Percentiles rank a stretch among this genome's conserved stretches.
phyloP scores from a whole-genome alignment of 2,888 invertebrate genomes.

The Aphidoletes aphidimyza region DNA sequence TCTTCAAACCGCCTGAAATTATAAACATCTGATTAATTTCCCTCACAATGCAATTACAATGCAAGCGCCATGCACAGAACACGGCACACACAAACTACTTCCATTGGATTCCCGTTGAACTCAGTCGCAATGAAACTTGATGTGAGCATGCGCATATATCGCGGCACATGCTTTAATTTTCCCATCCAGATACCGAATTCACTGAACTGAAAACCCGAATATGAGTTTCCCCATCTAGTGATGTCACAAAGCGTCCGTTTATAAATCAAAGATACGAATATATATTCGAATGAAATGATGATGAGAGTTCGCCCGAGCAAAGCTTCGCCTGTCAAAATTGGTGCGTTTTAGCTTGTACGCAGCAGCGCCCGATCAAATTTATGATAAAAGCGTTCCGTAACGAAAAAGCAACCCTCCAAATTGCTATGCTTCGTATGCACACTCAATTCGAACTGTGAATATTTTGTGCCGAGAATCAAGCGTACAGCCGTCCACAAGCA shows the following conservation, averaged over 20 bases:
- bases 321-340: background rate
- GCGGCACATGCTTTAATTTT: background rate
- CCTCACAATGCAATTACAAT: background rate
- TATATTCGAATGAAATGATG: too few relatives aligned
- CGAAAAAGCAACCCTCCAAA: slow-evolving; percentile 19
- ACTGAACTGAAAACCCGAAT: background rate
- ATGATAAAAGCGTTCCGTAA: background rate
- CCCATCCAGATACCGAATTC: background rate
- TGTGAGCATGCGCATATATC: background rate
- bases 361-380: background rate
- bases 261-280: too few relatives aligned
- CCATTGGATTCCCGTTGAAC: too few relatives aligned
- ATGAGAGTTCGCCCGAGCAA: background rate
- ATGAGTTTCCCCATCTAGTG: background rate
- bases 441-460: too few relatives aligned
- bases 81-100: background rate
- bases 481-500: too few relatives aligned
- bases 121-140: too few relatives aligned
- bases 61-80: too few relatives aligned
- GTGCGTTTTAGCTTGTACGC: slow-evolving; percentile 2
- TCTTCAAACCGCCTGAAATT: background rate
- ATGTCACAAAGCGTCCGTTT: background rate
- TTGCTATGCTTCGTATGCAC: too few relatives aligned
- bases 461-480: too few relatives aligned
- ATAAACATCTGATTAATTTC: background rate